Base-by-base conservation (phyloP, 2,888 invertebrate species). In the Hyles lineata region DNA sequence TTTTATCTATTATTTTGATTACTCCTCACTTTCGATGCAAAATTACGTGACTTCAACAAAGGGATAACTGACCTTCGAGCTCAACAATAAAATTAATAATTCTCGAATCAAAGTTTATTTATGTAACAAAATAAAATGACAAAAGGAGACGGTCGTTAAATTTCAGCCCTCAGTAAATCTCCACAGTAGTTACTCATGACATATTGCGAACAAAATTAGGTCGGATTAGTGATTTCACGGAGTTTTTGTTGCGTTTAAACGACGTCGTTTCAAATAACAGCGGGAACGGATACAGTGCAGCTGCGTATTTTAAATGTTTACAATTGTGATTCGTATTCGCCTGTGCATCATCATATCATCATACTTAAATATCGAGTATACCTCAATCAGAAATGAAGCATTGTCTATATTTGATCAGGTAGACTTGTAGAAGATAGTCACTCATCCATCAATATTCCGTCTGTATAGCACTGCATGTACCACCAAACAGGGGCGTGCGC, bases 181-280 rank as follows among this genome's bases (percentile, higher is more conserved):
- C 78, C 79, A 73, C 78, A 78, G 85, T 87, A 87, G 87, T 90
- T 89, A 88, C 87, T 88, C 86, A 87, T 88, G 89, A 90, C 83
- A 83, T 86, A 89, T 87, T 84, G 84, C 85, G 87, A 88, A 87
- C 85, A 85, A 87, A 90, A 91, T 91, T 90, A 90, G 89, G 87
- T 85, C 84, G 89, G 89, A 90, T 91, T 90, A 90, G 89, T 90
- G 90, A 90, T 90, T 90, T 89, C 87, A 87, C 81, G 87, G 86
- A 74, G 82, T 86, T 87, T 87, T 87, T 85, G 76, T 63, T 63
- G 29, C 43, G 81, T 80, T 75, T 72, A 70, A 74, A 76, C n/a
- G 55, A 74, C 80, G 82, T 83, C 82, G 70, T 70, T 74, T 80
- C 76, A 71, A 63, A 63, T 63, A 35, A 35, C 62, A 32, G 21